Evolutionary conservation across 1,140 invertebrate genomes (phyloP).

Genomic region (Bombus cullumanus): DNA sequence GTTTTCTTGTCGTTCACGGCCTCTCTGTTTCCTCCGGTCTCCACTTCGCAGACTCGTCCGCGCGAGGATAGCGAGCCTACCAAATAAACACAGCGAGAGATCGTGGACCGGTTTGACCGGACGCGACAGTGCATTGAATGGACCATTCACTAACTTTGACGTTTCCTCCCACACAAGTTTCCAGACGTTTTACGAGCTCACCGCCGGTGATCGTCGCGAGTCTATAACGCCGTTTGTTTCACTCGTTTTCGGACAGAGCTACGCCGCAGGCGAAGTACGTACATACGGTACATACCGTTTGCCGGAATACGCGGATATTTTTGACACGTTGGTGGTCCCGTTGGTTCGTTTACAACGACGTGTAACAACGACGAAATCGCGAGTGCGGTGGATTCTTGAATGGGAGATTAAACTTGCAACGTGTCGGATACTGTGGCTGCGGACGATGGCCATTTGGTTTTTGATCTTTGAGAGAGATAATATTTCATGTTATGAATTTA

Average conservation of each 20-base stretch:
- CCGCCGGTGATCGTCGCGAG: conserved; percentile 41
- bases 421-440: too few species aligned
- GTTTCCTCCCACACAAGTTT: conserved; percentile 76
- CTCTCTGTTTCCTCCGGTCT: not conserved
- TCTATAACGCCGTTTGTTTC: conserved; percentile 55
- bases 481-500: too few species aligned
- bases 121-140: conserved; percentile 72
- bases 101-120: conserved; percentile 73
- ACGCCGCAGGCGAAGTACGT: not conserved
- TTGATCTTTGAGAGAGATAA: too few species aligned
- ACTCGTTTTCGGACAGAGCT: not conserved
- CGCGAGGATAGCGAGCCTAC: conserved; percentile 46
- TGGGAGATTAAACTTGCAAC: not conserved
- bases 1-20: not conserved
- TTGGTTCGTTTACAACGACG: not conserved
- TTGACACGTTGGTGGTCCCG: not conserved
- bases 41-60: not conserved
- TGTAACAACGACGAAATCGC: too few species aligned
- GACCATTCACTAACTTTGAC: conserved; percentile 76
- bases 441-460: too few species aligned
- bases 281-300: not conserved
- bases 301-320: not conserved
- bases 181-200: conserved; percentile 76
- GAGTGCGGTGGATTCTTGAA: not conserved
- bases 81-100: conserved; percentile 70